A percentile compares a stretch with the other conserved stretches of the same genome.
phyloP scores from a whole-genome alignment of 2,888 invertebrate species.

The Polydrusus cervinus region DNA sequence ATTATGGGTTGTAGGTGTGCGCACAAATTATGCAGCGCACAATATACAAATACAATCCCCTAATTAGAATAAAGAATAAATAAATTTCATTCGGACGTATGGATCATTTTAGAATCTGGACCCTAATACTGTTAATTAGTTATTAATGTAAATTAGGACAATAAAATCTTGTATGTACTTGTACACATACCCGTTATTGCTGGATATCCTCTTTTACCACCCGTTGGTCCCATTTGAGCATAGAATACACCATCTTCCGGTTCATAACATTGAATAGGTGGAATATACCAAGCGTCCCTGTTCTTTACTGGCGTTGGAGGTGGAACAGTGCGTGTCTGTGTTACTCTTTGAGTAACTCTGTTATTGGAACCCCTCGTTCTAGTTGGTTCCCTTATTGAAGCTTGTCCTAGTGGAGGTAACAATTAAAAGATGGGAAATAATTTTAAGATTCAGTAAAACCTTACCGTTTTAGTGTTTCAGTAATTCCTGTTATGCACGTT shows the following conservation, averaged over 20 bases:
- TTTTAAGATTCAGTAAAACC: neutral
- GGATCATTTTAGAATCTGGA: no score
- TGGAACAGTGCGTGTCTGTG: slow-evolving; percentile 76
- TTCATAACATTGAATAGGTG: slow-evolving; percentile 90
- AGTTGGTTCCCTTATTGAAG: slow-evolving; percentile 39
- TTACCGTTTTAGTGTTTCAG: slow-evolving; percentile 3
- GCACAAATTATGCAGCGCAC: no score
- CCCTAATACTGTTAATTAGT: no score
- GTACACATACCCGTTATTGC: slow-evolving; percentile 88
- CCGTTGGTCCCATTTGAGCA: slow-evolving; percentile 95
- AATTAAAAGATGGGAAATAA: neutral
- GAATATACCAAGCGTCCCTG: slow-evolving; percentile 87
- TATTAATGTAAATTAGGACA: no score
- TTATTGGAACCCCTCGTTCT: slow-evolving; percentile 49
- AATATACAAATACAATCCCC: no score
- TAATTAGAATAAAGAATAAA: no score
- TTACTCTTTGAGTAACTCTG: slow-evolving; percentile 58
- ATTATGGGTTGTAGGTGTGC: no score
- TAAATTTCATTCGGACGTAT: no score
- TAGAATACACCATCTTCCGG: slow-evolving; percentile 94
- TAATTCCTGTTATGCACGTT: neutral
- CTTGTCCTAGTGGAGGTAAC: slow-evolving; percentile 24
- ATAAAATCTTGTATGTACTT: slow-evolving; percentile 39
- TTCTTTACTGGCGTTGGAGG: slow-evolving; percentile 78
- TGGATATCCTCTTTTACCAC: slow-evolving; percentile 90